These are phyloP conservation scores for Presbytis comata DNA, from an alignment of 2,797 vertebrate genomes.

Conservation along the genomic window DNA sequence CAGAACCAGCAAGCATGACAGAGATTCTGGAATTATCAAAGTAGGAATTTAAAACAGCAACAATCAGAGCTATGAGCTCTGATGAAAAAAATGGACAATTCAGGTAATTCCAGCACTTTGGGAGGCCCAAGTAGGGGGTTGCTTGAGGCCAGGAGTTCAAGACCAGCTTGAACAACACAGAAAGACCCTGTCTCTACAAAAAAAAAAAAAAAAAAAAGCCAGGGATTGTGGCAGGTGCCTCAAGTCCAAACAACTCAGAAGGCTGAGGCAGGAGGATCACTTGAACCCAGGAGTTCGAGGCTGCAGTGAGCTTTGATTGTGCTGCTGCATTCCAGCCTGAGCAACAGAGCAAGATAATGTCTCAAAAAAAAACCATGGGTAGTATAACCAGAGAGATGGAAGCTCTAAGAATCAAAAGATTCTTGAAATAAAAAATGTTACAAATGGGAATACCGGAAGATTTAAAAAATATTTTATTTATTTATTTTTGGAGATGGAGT, in stretches of 20 bases:
- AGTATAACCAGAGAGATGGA: neutral
- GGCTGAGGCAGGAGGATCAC: neutral
- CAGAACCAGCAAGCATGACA: neutral
- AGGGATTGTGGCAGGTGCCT: neutral
- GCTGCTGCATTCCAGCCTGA: neutral
- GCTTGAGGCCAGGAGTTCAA: neutral
- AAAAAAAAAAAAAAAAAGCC: neutral
- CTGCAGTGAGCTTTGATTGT: neutral
- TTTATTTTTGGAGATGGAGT: neutral
- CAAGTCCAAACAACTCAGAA: neutral
- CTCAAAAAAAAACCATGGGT: neutral
- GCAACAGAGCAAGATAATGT: neutral
- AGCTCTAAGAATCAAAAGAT: neutral
- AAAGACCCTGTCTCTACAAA: neutral
- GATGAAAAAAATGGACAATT: neutral
- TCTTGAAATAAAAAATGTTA: neutral
- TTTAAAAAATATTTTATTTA: neutral
- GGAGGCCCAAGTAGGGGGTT: neutral
- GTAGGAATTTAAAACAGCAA: neutral
- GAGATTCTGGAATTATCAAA: neutral
- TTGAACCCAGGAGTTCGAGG: neutral
- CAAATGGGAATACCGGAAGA: neutral
- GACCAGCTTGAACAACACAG: neutral
- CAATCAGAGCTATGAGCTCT: neutral
- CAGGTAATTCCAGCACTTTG: neutral